These are phyloP conservation scores for Chloroceryle inda DNA, from an alignment of 2,797 vertebrate genomes.

Conservation along the genomic window DNA sequence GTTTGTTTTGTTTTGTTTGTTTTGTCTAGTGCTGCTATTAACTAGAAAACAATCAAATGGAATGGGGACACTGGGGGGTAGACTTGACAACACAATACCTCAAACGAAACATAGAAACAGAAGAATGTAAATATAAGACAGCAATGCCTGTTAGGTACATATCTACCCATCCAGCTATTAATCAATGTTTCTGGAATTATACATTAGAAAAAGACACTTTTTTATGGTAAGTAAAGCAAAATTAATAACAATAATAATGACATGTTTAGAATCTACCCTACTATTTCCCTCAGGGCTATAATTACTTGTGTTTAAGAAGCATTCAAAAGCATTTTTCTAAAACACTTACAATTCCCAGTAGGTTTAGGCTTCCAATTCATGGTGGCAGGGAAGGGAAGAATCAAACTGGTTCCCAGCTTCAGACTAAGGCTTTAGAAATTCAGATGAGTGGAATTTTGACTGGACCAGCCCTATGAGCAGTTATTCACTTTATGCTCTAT, in stretches of 20 bases:
- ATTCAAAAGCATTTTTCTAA: background rate
- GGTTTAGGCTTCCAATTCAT: background rate
- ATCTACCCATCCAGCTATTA: background rate
- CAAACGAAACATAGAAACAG: background rate
- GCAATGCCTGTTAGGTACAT: background rate
- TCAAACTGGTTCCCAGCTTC: background rate
- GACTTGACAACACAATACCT: fast-evolving
- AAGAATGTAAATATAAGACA: background rate
- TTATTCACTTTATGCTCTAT: background rate
- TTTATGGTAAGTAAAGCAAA: background rate
- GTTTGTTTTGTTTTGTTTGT: too few species aligned
- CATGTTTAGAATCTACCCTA: background rate
- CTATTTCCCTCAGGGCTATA: background rate
- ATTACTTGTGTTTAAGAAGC: background rate
- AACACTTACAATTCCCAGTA: background rate
- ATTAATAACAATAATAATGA: background rate
- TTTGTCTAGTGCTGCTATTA: background rate
- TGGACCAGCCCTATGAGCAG: background rate
- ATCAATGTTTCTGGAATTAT: background rate
- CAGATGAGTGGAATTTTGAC: background rate
- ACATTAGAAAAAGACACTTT: background rate
- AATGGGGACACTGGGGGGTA: background rate
- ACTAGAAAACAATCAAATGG: background rate
- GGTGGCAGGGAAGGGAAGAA: background rate
- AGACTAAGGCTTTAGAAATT: background rate